phyloP scores from a whole-genome alignment of 1,140 invertebrate species.

The Brachionus calyciflorus region DNA sequence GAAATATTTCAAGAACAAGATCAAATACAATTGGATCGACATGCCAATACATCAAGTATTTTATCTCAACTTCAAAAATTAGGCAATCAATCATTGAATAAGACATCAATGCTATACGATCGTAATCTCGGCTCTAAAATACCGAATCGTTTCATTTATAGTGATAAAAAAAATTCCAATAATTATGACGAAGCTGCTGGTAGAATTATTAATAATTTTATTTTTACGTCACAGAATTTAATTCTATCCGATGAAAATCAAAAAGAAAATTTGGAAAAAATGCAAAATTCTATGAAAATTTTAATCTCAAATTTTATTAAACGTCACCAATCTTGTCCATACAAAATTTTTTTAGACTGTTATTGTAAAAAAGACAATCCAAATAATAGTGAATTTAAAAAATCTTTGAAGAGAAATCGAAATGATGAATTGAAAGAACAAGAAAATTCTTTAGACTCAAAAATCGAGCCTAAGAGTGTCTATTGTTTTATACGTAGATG shows the following conservation, averaged over 20 bases:
- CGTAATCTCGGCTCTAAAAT: conserved; percentile 37
- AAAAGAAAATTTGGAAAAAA: not conserved
- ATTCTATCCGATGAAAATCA: not conserved
- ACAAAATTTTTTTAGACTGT: conserved; percentile 23
- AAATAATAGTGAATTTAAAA: not conserved
- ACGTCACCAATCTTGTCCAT: conserved; percentile 27
- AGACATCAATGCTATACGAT: conserved; percentile 28
- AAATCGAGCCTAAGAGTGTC: not conserved
- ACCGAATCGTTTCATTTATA: not conserved
- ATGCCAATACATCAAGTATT: not conserved
- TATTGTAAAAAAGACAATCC: not conserved
- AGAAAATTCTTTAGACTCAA: not conserved
- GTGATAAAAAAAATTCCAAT: conserved; percentile 8
- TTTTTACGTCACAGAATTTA: conserved; percentile 3
- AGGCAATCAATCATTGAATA: not conserved
- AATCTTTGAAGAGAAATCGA: not conserved
- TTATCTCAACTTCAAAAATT: not conserved
- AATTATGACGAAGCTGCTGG: not conserved
- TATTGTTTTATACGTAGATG: conserved; percentile 33
- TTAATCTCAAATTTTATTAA: not conserved
- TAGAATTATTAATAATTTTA: not conserved
- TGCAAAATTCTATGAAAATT: not conserved
- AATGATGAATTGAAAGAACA: not conserved
- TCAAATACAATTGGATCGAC: not conserved
- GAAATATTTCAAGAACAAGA: conserved; percentile 31